Base-by-base conservation (phyloP, 2,797 vertebrate species). In the Calcarius lapponicus region DNA sequence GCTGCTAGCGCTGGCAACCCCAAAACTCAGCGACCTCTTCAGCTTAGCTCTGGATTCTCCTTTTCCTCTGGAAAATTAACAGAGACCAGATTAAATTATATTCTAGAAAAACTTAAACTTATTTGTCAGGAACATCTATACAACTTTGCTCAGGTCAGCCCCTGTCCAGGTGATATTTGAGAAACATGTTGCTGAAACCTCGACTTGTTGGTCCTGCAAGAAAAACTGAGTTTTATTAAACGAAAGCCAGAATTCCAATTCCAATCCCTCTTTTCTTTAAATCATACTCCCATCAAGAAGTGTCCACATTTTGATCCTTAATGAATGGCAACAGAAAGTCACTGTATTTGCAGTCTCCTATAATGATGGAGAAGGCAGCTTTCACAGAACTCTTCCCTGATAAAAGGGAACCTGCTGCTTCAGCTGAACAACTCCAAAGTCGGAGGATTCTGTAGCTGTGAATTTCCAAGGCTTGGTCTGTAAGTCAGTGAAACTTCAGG, bases 11-110 rank as follows among this genome's bases (percentile, higher is more conserved):
- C 98, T 99, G 95, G 99, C 98, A 40, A 98, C 98, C 0, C 98
- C 99, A 12, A 99, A 99, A 89, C 99, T 99, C 98, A 99, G 99
- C 0, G 99, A 99, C 47, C 99, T 98, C 95, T 98, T 99, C 96
- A 99, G 98, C 93, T 99, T 99, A 38, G 98, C 98, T 94, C 98
- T 98, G 22, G 97, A 92, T 88, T 98, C 98, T 32, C 98, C 98
- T 78, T 92, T 97, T 34, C 97, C 97, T 96, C 98, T 98, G 92
- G 3, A 91, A 93, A 90, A 87, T 95, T 73, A 95, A 74, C 24
- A 95, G 64, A 94, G 26, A 87, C 6, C n/a, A 84, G 65, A 86
- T 73, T 94, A 91, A 92, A 64, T 54, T 80, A 57, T 57, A 88
- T 53, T 89, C 32, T 38, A 86, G 66, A 88, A 86, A 66, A 84